Percentiles rank a stretch among this genome's conserved stretches.
Conservation (phyloP, 2,888 invertebrate species). For the Pterostichus niger region DNA sequence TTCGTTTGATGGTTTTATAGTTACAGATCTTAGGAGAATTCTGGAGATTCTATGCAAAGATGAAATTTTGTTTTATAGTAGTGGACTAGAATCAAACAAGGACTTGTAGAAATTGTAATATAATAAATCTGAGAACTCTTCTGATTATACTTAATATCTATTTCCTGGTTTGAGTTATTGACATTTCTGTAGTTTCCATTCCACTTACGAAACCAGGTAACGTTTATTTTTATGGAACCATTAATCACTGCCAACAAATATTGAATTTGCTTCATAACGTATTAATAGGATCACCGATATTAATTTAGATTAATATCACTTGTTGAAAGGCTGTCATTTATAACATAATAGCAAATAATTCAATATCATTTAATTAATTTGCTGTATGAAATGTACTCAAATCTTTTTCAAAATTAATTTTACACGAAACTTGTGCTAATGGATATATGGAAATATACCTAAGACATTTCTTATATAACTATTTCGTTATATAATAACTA, state of each 20-base stretch:
- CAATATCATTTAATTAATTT: conserved; percentile 17
- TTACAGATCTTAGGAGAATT: too few species aligned
- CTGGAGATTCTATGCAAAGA: too few species aligned
- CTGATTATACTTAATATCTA: too few species aligned
- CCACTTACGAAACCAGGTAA: conserved; percentile 23
- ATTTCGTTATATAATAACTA: too few species aligned
- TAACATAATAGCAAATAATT: conserved; percentile 21
- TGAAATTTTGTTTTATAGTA: too few species aligned
- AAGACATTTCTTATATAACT: too few species aligned
- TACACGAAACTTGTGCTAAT: too few species aligned
- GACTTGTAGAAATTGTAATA: too few species aligned
- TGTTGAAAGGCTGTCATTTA: conserved; percentile 39
- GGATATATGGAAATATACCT: too few species aligned
- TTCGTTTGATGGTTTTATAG: too few species aligned
- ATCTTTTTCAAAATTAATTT: neutral
- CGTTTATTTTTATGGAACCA: conserved; percentile 27
- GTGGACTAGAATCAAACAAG: too few species aligned
- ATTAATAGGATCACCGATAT: conserved; percentile 39
- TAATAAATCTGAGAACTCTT: too few species aligned
- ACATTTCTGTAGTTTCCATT: neutral
- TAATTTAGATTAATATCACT: conserved; percentile 46
- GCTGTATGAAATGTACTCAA: neutral
- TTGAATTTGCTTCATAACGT: conserved; percentile 37
- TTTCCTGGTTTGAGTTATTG: neutral
- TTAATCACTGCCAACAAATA: conserved; percentile 39